phyloP scores from a whole-genome alignment of 2,113 vertebrate genomes.

The Siniperca knerii region DNA sequence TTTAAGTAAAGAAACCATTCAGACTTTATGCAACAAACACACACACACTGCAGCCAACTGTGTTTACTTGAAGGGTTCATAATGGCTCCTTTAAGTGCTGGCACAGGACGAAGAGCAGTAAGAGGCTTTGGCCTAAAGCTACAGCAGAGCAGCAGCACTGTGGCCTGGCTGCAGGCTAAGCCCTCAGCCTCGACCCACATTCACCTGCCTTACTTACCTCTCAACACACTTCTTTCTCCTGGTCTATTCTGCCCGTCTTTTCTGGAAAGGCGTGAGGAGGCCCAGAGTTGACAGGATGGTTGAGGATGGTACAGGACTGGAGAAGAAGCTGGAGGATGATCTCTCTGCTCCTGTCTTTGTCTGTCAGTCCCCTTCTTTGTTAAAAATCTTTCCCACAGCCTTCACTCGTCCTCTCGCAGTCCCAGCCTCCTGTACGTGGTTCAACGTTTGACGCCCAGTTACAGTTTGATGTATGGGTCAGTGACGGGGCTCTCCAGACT shows the following conservation, averaged over 20 bases:
- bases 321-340: slow-evolving; percentile 3
- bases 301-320: not conserved
- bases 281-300: not conserved
- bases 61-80: slow-evolving; percentile 39
- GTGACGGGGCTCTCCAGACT: slow-evolving; percentile 43
- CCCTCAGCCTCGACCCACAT: slow-evolving; percentile 20
- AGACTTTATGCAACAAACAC: slow-evolving; percentile 12
- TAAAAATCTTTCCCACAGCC: not conserved
- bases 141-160: slow-evolving; percentile 60
- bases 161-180: slow-evolving; percentile 62
- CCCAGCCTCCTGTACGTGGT: not conserved
- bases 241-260: not conserved
- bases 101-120: slow-evolving; percentile 66
- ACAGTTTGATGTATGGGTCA: slow-evolving; percentile 55
- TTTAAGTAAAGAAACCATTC: not conserved
- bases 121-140: slow-evolving; percentile 85
- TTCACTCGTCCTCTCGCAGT: not conserved
- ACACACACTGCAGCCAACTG: not conserved
- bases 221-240: slow-evolving; percentile 35
- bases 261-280: not conserved
- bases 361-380: not conserved
- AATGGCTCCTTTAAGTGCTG: slow-evolving; percentile 63
- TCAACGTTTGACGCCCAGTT: slow-evolving; percentile 7
- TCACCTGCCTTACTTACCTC: slow-evolving; percentile 67
- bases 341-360: slow-evolving; percentile 2